A percentile compares a stretch with the other conserved stretches of the same genome.
Evolutionary conservation across 30 jellyfish, hydroid and myxozoan species (phyloP).

Genomic region (Aurelia aurita complex sp. Pacific): DNA sequence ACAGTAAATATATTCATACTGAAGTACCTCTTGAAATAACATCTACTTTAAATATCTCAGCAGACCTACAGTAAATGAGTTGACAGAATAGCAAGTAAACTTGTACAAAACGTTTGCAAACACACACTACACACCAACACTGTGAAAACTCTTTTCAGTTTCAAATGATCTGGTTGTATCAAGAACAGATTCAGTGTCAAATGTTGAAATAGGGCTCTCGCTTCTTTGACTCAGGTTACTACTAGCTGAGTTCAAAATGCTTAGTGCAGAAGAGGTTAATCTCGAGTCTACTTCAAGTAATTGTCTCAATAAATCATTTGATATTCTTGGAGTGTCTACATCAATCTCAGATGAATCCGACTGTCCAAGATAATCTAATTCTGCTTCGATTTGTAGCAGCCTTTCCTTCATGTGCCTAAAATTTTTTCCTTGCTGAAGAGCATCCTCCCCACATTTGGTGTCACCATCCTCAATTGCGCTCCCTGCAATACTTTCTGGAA

Average conservation of each 20-base stretch:
- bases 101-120: no score
- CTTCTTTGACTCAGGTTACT: constrained; percentile 17
- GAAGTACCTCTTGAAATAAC: no score
- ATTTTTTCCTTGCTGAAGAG: constrained; percentile 44
- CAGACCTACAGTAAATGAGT: no score
- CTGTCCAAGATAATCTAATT: constrained; percentile 22
- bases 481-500: neutral
- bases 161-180: constrained; percentile 18
- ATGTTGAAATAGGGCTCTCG: constrained; percentile 6
- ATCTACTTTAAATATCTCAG: no score
- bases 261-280: constrained; percentile 68
- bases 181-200: neutral
- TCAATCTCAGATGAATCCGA: constrained; percentile 16
- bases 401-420: constrained; percentile 48
- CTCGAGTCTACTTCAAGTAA: constrained; percentile 75
- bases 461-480: neutral
- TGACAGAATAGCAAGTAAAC: no score
- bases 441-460: constrained; percentile 63
- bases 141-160: constrained; percentile 44
- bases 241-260: constrained; percentile 63
- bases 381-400: constrained; percentile 60
- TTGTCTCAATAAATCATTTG: constrained; percentile 67
- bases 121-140: constrained; percentile 31
- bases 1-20: no score
- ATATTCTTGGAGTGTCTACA: constrained; percentile 31